phyloP scores from a whole-genome alignment of 2,888 invertebrate genomes.

The Drosophila ustulata region DNA sequence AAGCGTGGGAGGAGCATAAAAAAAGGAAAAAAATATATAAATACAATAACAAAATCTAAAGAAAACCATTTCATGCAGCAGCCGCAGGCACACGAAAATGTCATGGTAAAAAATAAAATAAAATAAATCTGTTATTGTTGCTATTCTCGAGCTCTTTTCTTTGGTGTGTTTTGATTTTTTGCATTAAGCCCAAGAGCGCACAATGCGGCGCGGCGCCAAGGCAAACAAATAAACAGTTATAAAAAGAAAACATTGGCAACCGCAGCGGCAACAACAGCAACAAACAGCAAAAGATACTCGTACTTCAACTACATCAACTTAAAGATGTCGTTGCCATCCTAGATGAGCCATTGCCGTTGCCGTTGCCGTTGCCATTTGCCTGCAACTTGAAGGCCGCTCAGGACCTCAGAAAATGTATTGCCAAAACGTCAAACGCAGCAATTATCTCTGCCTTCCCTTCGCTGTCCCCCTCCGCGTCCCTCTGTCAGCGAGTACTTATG shows the following conservation, averaged over 20 bases:
- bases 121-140: constrained; percentile 36
- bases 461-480: neutral
- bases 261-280: constrained; percentile 19
- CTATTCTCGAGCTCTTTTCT: constrained; percentile 1
- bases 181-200: constrained; percentile 53
- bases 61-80: constrained; percentile 48
- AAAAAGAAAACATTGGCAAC: constrained; percentile 42
- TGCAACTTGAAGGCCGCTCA: constrained; percentile 35
- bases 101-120: constrained; percentile 50
- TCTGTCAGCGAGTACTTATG: constrained; percentile 6
- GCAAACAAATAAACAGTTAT: constrained; percentile 59
- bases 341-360: constrained; percentile 32
- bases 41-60: constrained; percentile 28
- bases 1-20: neutral
- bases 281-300: constrained; percentile 36
- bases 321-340: constrained; percentile 32
- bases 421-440: constrained; percentile 62
- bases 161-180: constrained; percentile 40
- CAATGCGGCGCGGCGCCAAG: constrained; percentile 25
- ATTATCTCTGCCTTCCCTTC: constrained; percentile 37
- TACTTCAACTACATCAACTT: constrained; percentile 29
- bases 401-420: constrained; percentile 42
- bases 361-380: constrained; percentile 13
- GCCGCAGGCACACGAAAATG: constrained; percentile 59
- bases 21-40: constrained; percentile 22